phyloP scores from a whole-genome alignment of 2,888 invertebrate genomes.

The Drosophila mimica region DNA sequence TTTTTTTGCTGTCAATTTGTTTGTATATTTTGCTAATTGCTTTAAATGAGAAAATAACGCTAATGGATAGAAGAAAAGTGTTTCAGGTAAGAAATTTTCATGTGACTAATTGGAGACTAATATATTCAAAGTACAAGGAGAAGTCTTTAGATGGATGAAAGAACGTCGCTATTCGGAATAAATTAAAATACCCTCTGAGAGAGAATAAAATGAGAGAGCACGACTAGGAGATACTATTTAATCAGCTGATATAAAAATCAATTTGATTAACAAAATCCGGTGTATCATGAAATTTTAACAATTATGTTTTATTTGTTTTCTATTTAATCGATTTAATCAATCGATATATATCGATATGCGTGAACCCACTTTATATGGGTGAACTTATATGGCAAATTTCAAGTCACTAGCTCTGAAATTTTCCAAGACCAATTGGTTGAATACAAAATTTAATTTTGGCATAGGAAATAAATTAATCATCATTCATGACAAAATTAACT shows the following conservation, averaged over 20 bases:
- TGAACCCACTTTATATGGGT: no score
- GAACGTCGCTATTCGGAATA: neutral
- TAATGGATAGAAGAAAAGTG: neutral
- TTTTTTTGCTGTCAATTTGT: neutral
- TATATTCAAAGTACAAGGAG: neutral
- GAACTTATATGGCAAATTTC: no score
- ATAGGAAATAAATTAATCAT: no score
- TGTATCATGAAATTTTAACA: neutral
- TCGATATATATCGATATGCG: no score
- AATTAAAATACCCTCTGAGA: neutral
- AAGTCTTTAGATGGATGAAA: neutral
- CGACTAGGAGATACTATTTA: neutral
- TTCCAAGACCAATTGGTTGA: no score
- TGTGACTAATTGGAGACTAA: neutral
- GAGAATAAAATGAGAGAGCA: neutral
- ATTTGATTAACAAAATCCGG: neutral
- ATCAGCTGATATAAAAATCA: neutral
- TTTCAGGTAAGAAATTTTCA: neutral
- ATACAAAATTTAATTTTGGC: no score
- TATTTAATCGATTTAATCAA: neutral
- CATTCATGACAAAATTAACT: no score
- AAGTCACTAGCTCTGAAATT: no score
- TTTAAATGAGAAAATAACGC: neutral
- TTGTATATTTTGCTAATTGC: neutral
- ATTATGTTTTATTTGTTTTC: neutral